Conservation (phyloP, 2,888 invertebrate genomes). For the Nomada fucata region DNA sequence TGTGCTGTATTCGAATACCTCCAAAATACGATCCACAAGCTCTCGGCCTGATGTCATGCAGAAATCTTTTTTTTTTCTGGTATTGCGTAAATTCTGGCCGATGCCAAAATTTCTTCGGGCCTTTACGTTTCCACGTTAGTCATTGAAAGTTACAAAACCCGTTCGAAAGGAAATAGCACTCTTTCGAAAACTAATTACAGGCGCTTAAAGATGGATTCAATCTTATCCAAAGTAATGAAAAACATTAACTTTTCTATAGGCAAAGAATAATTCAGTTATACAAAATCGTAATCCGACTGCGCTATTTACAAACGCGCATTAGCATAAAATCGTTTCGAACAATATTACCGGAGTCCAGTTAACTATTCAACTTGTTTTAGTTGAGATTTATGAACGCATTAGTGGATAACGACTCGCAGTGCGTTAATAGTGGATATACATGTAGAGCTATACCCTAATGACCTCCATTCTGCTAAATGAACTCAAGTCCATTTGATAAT, state of each 20-base stretch:
- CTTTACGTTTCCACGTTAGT: constrained; percentile 1
- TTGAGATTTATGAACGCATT: constrained; percentile 10
- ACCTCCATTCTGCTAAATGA: constrained; percentile 10
- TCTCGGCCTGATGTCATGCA: neutral
- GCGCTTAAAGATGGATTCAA: neutral
- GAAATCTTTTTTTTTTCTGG: constrained; percentile 28
- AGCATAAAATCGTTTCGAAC: neutral
- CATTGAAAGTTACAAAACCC: constrained; percentile 17
- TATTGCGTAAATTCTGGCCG: constrained; percentile 17
- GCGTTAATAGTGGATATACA: neutral
- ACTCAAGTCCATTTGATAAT: constrained; percentile 4
- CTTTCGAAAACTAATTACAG: neutral
- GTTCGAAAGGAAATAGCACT: neutral
- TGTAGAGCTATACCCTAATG: neutral
- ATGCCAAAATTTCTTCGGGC: constrained; percentile 12
- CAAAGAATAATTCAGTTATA: neutral
- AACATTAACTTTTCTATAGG: neutral
- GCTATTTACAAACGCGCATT: neutral
- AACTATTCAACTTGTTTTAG: constrained; percentile 16
- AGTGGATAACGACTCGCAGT: constrained; percentile 12
- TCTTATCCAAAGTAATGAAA: neutral
- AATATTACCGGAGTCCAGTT: neutral
- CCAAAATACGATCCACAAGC: neutral
- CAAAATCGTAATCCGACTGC: neutral
- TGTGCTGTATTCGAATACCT: constrained; percentile 12